Conservation (phyloP, 1,140 invertebrate species). For the Philopotamus ludificatus region DNA sequence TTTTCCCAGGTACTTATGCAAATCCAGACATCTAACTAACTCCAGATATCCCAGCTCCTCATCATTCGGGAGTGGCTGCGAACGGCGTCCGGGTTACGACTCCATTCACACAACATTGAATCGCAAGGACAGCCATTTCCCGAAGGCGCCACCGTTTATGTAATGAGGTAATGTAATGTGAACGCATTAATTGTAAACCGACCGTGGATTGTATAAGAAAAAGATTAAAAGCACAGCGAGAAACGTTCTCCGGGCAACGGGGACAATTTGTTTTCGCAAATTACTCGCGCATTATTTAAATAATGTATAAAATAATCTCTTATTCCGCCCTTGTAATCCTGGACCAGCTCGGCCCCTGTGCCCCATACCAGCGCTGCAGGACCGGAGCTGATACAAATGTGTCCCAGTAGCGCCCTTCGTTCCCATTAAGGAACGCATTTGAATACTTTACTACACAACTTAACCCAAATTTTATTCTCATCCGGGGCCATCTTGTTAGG, state of each 20-base stretch:
- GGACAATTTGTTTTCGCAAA: constrained; percentile 23
- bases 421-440: constrained; percentile 36
- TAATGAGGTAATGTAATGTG: background rate
- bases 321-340: constrained; percentile 25
- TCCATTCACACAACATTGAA: too few relatives aligned
- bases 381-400: constrained; percentile 35
- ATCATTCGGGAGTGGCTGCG: too few relatives aligned
- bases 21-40: too few relatives aligned
- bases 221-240: background rate
- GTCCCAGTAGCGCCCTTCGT: constrained; percentile 38
- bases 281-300: constrained; percentile 29
- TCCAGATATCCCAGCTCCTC: too few relatives aligned
- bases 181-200: background rate
- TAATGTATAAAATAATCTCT: constrained; percentile 31
- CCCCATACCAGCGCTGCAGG: background rate
- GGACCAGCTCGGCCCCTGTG: background rate
- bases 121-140: too few relatives aligned
- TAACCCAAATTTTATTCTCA: constrained; percentile 37
- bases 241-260: constrained; percentile 4
- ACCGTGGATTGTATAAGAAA: background rate
- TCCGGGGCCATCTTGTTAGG: constrained; percentile 27
- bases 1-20: too few relatives aligned
- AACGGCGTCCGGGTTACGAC: too few relatives aligned
- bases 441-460: constrained; percentile 40
- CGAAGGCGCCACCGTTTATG: background rate